phyloP scores from a whole-genome alignment of 2,888 invertebrate species.

The Anarsia innoxiella region DNA sequence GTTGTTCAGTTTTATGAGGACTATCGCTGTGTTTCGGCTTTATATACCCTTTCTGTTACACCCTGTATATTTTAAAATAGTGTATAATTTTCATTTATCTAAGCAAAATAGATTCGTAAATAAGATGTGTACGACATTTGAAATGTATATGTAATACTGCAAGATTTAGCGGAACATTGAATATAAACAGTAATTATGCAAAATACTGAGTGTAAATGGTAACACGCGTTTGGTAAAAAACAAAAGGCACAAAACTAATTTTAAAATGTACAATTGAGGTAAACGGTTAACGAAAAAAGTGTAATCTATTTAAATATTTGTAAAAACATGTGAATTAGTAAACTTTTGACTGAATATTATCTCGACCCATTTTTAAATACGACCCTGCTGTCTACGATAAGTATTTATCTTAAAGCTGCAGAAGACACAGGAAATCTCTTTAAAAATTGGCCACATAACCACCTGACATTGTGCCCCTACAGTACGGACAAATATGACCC shows the following conservation, averaged over 20 bases:
- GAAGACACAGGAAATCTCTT: conserved; percentile 25
- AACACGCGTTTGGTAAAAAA: conserved; percentile 47
- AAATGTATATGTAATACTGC: no score
- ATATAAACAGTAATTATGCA: conserved; percentile 30
- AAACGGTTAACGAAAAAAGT: not conserved
- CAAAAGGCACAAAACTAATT: conserved; percentile 34
- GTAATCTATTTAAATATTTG: no score
- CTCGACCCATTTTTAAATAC: conserved; percentile 13
- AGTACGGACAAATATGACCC: conserved; percentile 37
- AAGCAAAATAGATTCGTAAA: no score
- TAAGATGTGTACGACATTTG: no score
- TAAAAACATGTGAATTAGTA: no score
- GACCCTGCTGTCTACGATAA: conserved; percentile 19
- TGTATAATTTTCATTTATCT: no score
- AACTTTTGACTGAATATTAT: no score
- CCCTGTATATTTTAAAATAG: no score
- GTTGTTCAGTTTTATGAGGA: no score
- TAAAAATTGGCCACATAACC: conserved; percentile 30
- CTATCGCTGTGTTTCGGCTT: no score
- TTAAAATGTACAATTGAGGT: conserved; percentile 28
- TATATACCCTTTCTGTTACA: no score
- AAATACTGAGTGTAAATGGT: conserved; percentile 34
- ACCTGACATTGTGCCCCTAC: conserved; percentile 30
- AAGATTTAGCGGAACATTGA: no score
- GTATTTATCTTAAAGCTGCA: conserved; percentile 34